Conservation (phyloP, 2,797 vertebrate genomes). For the Simalia tracyae region DNA sequence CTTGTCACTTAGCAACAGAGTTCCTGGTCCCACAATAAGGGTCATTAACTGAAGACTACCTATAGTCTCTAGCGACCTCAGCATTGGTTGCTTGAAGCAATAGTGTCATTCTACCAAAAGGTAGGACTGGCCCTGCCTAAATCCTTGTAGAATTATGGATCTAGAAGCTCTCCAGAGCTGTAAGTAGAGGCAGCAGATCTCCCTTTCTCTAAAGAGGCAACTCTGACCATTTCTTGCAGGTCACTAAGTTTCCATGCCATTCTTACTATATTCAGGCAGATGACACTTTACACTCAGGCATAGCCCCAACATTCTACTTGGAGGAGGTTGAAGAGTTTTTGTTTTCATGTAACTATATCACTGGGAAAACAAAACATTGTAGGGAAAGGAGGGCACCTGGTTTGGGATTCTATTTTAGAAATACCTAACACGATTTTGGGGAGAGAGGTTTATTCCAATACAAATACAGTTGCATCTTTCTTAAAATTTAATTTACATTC, state of each 20-base stretch:
- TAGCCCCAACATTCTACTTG: slow-evolving; percentile 19
- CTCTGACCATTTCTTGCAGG: neutral
- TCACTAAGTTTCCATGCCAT: neutral
- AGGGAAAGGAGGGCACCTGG: slow-evolving; percentile 1
- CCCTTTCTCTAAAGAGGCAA: neutral
- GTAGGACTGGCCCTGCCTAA: neutral
- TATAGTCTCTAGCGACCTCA: neutral
- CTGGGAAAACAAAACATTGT: slow-evolving; percentile 47
- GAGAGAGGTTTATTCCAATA: neutral
- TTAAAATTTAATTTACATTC: neutral
- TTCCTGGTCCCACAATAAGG: neutral
- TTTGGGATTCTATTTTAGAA: neutral
- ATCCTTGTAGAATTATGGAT: neutral
- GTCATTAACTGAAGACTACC: neutral
- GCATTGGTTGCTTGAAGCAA: neutral
- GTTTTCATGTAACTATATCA: slow-evolving; percentile 40
- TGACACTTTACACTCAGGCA: neutral
- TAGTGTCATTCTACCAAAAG: neutral
- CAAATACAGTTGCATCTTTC: neutral
- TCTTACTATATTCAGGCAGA: neutral
- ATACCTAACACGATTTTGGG: neutral
- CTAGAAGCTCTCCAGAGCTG: neutral
- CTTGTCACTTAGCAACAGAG: neutral
- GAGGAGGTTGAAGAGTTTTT: slow-evolving; percentile 29
- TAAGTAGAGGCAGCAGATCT: neutral